phyloP scores from a whole-genome alignment of 1,140 invertebrate genomes.

The Phenacoccus solenopsis region DNA sequence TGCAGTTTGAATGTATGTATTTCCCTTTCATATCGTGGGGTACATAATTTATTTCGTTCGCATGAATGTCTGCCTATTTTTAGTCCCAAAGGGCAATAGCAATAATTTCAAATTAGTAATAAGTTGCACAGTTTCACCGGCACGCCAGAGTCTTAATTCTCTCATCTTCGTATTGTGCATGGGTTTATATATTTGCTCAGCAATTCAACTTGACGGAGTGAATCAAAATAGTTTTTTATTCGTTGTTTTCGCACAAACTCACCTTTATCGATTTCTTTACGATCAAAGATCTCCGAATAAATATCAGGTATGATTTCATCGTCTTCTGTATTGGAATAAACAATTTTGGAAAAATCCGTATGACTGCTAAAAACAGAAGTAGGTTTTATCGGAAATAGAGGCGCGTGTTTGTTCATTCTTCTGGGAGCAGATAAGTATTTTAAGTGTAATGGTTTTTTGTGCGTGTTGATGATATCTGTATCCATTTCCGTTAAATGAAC shows the following conservation, averaged over 20 bases:
- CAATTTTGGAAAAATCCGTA: background rate
- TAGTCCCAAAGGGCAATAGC: no score
- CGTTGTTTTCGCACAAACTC: background rate
- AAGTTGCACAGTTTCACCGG: no score
- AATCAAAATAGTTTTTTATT: background rate
- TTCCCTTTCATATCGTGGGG: no score
- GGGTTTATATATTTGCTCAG: no score
- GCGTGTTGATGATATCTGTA: background rate
- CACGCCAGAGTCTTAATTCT: no score
- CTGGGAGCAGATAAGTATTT: background rate
- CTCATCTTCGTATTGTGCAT: no score
- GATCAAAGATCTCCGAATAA: slow-evolving; percentile 3
- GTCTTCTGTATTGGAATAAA: background rate
- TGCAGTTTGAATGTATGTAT: no score
- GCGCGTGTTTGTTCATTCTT: background rate
- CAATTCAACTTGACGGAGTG: no score
- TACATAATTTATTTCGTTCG: no score
- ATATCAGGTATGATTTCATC: background rate
- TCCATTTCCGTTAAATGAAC: slow-evolving; percentile 5
- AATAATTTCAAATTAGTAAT: no score
- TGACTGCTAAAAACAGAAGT: background rate
- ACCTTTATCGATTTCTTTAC: background rate
- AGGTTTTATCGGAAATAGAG: background rate
- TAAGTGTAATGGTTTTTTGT: background rate
- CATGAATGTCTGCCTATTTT: no score